phyloP scores from a whole-genome alignment of 2,888 invertebrate genomes.

The Dendrolimus houi region DNA sequence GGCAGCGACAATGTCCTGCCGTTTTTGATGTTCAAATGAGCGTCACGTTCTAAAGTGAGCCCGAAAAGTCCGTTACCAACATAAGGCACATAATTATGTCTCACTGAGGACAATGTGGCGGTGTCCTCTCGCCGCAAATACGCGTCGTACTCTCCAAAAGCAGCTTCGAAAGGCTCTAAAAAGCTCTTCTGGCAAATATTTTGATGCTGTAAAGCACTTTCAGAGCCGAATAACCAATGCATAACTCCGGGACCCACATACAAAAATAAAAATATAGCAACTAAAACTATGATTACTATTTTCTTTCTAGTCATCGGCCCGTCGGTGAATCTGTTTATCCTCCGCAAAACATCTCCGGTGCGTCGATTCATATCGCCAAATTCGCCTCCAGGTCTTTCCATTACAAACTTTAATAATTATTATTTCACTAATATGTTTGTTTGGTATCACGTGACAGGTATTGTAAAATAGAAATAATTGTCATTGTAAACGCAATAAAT shows the following conservation, averaged over 20 bases:
- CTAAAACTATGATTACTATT: constrained; percentile 65
- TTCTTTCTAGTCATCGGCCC: constrained; percentile 69
- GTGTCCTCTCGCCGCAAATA: constrained; percentile 78
- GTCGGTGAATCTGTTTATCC: constrained; percentile 61
- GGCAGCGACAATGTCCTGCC: constrained; percentile 81
- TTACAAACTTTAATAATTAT: constrained; percentile 25
- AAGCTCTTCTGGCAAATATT: constrained; percentile 81
- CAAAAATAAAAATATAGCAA: constrained; percentile 74
- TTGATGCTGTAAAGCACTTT: constrained; percentile 60
- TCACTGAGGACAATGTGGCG: constrained; percentile 60
- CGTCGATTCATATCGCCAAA: constrained; percentile 58
- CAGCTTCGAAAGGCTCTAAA: constrained; percentile 76
- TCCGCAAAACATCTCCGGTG: constrained; percentile 59
- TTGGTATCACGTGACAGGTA: too few species aligned
- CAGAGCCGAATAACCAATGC: constrained; percentile 76
- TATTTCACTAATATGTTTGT: background rate
- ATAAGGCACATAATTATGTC: constrained; percentile 81
- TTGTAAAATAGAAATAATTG: background rate
- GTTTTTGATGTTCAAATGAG: constrained; percentile 80
- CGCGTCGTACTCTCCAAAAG: constrained; percentile 80
- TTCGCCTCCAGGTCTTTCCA: constrained; percentile 54
- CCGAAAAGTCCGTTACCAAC: constrained; percentile 86
- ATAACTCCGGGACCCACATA: constrained; percentile 81
- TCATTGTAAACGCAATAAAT: background rate
- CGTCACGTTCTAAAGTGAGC: constrained; percentile 77